phyloP scores from a whole-genome alignment of 2,113 vertebrate species.

The Brachyistius frenatus region DNA sequence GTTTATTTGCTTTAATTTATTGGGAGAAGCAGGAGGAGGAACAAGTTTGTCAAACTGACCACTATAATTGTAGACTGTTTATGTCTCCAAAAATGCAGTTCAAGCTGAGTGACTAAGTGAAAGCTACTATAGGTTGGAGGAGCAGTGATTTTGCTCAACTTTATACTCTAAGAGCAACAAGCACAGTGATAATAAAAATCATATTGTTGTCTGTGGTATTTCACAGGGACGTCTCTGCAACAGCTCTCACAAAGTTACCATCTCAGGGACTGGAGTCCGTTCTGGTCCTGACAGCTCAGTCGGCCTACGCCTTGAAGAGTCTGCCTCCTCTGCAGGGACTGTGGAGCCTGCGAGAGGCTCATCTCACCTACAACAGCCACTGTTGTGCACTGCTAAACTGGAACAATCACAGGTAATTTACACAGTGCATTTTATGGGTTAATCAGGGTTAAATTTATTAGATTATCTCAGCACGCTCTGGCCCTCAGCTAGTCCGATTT shows the following conservation, averaged over 20 bases:
- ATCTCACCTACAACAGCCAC: constrained; percentile 91
- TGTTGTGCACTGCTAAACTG: constrained; percentile 89
- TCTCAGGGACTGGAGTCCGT: constrained; percentile 86
- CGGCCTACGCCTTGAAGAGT: constrained; percentile 87
- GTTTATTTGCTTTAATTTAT: constrained; percentile 2
- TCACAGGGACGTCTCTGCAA: constrained; percentile 89
- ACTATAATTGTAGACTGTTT: too few species aligned
- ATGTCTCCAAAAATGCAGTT: too few species aligned
- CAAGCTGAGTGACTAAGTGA: too few species aligned
- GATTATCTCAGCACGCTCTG: too few species aligned
- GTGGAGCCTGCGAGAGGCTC: constrained; percentile 85
- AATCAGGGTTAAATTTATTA: neutral
- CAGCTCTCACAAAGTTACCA: constrained; percentile 86
- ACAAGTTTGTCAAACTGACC: neutral
- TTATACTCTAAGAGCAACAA: neutral
- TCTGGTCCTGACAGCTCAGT: constrained; percentile 84
- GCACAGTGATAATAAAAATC: neutral
- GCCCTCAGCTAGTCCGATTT: too few species aligned
- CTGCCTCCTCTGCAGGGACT: constrained; percentile 87
- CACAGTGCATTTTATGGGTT: neutral
- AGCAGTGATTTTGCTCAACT: too few species aligned
- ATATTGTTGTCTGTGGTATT: constrained; percentile 28
- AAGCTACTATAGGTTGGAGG: too few species aligned
- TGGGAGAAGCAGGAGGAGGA: too few species aligned
- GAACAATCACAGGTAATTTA: constrained; percentile 84